Evolutionary conservation across 2,888 invertebrate genomes (phyloP), one percentile per base, ranked within the genome.

Genomic region (Malthinus seriepunctatus): DNA sequence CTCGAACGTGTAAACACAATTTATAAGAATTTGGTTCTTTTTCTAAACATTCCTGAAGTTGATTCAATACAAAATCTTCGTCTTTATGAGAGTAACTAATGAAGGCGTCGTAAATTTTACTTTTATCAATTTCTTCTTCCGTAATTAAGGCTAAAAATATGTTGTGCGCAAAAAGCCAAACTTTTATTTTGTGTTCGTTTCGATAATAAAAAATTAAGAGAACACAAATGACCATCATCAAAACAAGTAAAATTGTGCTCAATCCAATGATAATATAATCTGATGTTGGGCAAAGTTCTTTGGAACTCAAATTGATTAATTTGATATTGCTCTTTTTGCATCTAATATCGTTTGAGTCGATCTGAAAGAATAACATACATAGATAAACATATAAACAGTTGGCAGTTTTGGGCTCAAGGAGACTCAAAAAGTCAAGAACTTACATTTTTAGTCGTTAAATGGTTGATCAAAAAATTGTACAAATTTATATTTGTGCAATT

Each of bases 101-200:
- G 75, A 93, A 93, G 0, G 89, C 92, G 75, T 93, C 90, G 75
- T 86, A 91, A 32, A 77, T 73, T 67, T 83, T 83, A 68, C 86
- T 83, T 63, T 84, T 84, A 73, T 90, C 90, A 23, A 88, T 72
- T 62, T 88, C 88, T 48, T 87, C 84, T 69, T 89, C 88, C 1
- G 84, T 84, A 3, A 89, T 84, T 50, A 85, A 81, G 81, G 87
- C 85, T 31, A 86, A 71, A 62, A 83, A 86, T 63, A 83, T 68
- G 46, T 83, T 82, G 63, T 85, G 85, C 0, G 86, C 82, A 71
- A 76, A 88, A 8, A 89, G 71, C 86, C 87, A 89, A 2, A 88
- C 83, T 71, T 88, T 88, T 45, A 90, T 82, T 69, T 87, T 84
- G 33, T 78, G 76, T 64, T 86, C 82, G 67, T 81, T 83, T 6